A percentile compares a stretch with the other conserved stretches of the same genome.
Evolutionary conservation across 2,888 invertebrate species (phyloP).

Genomic region (Pharmacophagus antenor): DNA sequence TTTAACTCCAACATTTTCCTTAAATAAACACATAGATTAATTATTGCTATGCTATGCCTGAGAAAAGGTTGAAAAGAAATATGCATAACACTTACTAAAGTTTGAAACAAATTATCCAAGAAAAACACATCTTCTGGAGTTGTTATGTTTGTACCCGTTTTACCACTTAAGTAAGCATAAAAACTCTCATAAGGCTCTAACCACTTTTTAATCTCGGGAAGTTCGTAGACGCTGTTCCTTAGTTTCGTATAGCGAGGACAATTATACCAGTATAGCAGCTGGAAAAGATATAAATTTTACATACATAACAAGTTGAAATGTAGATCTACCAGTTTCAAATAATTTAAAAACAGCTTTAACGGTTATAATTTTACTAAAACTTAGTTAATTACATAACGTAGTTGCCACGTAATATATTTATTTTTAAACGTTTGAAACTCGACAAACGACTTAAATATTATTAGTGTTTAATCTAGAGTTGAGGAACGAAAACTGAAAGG

Average conservation of each 20-base stretch:
- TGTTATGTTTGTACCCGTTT: slow-evolving; percentile 63
- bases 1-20: slow-evolving; percentile 65
- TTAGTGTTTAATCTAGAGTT: not conserved
- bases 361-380: not conserved
- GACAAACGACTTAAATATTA: not conserved
- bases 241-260: slow-evolving; percentile 63
- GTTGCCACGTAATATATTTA: not conserved
- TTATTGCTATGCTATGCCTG: not conserved
- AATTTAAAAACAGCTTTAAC: not conserved
- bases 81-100: slow-evolving; percentile 55
- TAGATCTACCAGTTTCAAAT: not conserved
- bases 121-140: slow-evolving; percentile 67
- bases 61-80: not conserved
- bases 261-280: slow-evolving; percentile 75
- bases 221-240: slow-evolving; percentile 51
- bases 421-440: slow-evolving; percentile 3
- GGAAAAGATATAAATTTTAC: slow-evolving; percentile 37
- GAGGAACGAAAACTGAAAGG: not conserved
- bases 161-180: slow-evolving; percentile 50
- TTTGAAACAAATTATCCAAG: slow-evolving; percentile 72
- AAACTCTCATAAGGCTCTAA: slow-evolving; percentile 54
- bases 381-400: not conserved
- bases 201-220: slow-evolving; percentile 51
- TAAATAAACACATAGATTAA: slow-evolving; percentile 35
- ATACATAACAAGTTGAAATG: slow-evolving; percentile 1